phyloP scores from a whole-genome alignment of 2,113 vertebrate genomes.

The Mesoclemmys tuberculata region DNA sequence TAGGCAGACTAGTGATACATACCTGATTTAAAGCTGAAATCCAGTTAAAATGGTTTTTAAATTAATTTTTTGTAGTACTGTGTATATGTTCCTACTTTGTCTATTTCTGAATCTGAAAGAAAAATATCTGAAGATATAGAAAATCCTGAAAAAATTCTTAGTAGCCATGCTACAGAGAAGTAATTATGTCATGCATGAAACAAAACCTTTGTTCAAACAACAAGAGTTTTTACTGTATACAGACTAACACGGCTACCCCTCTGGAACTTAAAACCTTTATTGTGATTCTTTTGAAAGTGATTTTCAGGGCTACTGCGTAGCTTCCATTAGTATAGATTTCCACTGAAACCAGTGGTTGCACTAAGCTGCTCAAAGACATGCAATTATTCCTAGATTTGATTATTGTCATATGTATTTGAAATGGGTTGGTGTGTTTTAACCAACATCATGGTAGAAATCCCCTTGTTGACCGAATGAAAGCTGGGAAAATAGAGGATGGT shows the following conservation, averaged over 20 bases:
- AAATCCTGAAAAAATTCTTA: background rate
- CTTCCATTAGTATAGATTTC: background rate
- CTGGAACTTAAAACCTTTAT: background rate
- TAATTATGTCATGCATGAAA: slow-evolving; percentile 32
- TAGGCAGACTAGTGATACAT: background rate
- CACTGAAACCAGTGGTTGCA: background rate
- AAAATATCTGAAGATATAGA: background rate
- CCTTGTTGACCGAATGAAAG: background rate
- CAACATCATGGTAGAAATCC: too few species aligned
- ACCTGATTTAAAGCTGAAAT: background rate
- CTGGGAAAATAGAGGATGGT: background rate
- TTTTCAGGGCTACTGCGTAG: background rate
- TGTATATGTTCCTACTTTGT: background rate
- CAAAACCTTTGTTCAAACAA: background rate
- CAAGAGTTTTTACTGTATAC: too few species aligned
- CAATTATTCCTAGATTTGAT: slow-evolving; percentile 53
- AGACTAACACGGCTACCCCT: too few species aligned
- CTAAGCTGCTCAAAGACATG: slow-evolving; percentile 30
- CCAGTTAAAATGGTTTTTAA: background rate
- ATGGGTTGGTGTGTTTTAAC: slow-evolving; percentile 26
- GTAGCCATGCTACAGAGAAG: background rate
- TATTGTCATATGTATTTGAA: background rate
- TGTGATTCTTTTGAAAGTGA: slow-evolving; percentile 23
- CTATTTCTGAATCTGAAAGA: background rate
- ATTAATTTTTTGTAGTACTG: background rate